Conservation (phyloP, 2,888 invertebrate species). For the Acrocera orbiculus region DNA sequence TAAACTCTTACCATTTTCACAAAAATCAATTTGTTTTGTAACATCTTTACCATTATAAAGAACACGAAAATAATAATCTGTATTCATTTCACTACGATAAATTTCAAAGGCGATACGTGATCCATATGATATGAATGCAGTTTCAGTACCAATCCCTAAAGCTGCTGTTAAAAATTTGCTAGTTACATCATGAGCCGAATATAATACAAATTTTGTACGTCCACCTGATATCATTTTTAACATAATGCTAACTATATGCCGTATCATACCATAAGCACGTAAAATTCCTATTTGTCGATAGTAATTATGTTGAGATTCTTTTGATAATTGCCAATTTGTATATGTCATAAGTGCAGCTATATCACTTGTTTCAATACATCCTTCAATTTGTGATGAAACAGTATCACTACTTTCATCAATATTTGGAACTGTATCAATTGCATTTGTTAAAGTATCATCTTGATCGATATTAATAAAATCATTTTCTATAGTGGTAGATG, state of each 20-base stretch:
- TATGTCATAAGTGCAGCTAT: slow-evolving; percentile 64
- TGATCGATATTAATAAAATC: slow-evolving; percentile 32
- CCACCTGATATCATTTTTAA: slow-evolving; percentile 61
- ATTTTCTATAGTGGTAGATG: slow-evolving; percentile 21
- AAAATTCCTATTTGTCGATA: slow-evolving; percentile 50
- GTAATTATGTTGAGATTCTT: slow-evolving; percentile 37
- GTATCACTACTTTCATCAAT: slow-evolving; percentile 20
- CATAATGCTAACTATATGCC: slow-evolving; percentile 67
- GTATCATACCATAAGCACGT: slow-evolving; percentile 64
- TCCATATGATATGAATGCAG: slow-evolving; percentile 64
- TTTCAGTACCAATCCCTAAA: slow-evolving; percentile 40
- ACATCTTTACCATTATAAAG: slow-evolving; percentile 76
- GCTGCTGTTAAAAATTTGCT: slow-evolving; percentile 67
- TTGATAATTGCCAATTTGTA: slow-evolving; percentile 60
- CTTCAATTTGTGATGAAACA: slow-evolving; percentile 19
- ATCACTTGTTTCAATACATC: slow-evolving; percentile 51
- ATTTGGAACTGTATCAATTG: slow-evolving; percentile 17
- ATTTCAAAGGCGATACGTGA: slow-evolving; percentile 77
- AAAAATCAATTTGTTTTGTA: slow-evolving; percentile 65
- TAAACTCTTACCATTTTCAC: slow-evolving; percentile 42
- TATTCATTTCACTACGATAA: slow-evolving; percentile 48
- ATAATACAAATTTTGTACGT: slow-evolving; percentile 56
- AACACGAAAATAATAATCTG: slow-evolving; percentile 60
- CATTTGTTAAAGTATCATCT: slow-evolving; percentile 19
- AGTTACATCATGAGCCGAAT: slow-evolving; percentile 87